These are phyloP conservation scores for Zelostemma sp. DNA, from an alignment of 1,140 invertebrate genomes.

Conservation along the genomic window DNA sequence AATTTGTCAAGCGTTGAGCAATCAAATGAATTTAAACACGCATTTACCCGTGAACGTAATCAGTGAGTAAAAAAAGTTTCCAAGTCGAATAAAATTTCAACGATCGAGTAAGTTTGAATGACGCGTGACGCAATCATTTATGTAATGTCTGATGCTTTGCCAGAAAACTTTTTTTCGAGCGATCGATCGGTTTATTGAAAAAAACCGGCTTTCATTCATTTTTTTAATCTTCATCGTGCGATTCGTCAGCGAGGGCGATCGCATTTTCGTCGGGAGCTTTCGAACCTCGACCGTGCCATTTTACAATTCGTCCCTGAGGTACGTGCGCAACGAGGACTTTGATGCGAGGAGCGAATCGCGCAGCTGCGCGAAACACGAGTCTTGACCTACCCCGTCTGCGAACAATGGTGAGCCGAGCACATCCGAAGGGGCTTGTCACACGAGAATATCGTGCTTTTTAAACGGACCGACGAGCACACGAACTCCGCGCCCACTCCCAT, in stretches of 20 bases:
- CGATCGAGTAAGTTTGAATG: background rate
- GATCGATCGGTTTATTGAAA: background rate
- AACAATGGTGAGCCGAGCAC: constrained; percentile 21
- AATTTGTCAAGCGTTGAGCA: background rate
- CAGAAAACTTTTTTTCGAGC: background rate
- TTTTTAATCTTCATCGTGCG: too few species aligned
- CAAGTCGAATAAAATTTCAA: background rate
- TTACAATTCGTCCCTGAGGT: background rate
- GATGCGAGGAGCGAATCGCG: constrained; percentile 13
- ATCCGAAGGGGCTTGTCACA: constrained; percentile 3
- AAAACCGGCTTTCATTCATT: background rate
- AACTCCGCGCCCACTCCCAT: background rate
- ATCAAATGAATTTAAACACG: background rate
- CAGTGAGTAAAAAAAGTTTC: background rate
- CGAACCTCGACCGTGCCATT: background rate
- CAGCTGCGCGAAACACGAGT: constrained; percentile 35
- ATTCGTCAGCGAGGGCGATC: too few species aligned
- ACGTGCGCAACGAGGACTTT: constrained; percentile 14
- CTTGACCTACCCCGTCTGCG: constrained; percentile 40
- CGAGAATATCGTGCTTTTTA: constrained; percentile 13
- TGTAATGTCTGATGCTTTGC: too few species aligned
- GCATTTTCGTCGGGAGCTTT: constrained; percentile 1
- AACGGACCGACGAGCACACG: background rate
- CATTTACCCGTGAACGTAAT: background rate
- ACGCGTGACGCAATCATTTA: too few species aligned